Evolutionary conservation across 2,888 invertebrate genomes (phyloP).

Genomic region (Acleris literana): DNA sequence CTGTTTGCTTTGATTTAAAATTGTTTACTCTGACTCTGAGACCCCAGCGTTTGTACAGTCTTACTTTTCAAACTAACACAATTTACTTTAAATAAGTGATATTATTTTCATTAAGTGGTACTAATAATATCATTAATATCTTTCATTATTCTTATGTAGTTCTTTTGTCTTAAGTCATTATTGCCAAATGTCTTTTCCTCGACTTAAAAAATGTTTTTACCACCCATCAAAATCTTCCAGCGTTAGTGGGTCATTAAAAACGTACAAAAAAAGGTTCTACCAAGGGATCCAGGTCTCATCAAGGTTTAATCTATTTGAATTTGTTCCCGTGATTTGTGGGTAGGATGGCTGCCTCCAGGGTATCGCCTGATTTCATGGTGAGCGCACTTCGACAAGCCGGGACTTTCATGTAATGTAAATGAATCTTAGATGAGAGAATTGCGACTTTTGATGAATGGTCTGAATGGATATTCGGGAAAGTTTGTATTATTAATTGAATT

Average conservation of each 20-base stretch:
- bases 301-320: conserved; percentile 26
- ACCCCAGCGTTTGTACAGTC: too few relatives aligned
- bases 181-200: neutral
- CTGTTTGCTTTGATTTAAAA: conserved; percentile 34
- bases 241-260: conserved; percentile 16
- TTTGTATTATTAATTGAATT: conserved; percentile 33
- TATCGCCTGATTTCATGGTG: conserved; percentile 32
- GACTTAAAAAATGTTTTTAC: neutral
- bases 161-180: neutral
- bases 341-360: conserved; percentile 29
- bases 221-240: neutral
- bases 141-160: too few relatives aligned
- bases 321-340: conserved; percentile 26
- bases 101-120: too few relatives aligned
- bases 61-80: too few relatives aligned
- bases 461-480: conserved; percentile 30
- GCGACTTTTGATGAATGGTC: conserved; percentile 30
- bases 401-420: conserved; percentile 32
- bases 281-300: conserved; percentile 30
- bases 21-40: conserved; percentile 14
- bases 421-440: conserved; percentile 22
- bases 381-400: conserved; percentile 10
- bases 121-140: too few relatives aligned
- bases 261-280: conserved; percentile 22
- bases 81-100: too few relatives aligned